Conservation (phyloP, 2,113 vertebrate species). For the Falco punctatus region DNA sequence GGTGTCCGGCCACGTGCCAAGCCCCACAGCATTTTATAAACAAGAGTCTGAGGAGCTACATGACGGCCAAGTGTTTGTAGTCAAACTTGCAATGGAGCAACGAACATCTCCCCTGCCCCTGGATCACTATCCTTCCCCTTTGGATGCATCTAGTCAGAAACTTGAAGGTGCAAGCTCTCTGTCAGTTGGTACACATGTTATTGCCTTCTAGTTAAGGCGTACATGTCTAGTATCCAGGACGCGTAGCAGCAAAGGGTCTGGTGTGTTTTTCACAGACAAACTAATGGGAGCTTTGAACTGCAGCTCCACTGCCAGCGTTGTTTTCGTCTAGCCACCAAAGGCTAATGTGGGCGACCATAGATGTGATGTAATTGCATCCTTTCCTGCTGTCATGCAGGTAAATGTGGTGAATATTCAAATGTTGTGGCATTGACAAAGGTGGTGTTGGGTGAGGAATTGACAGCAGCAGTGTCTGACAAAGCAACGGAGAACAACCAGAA, state of each 20-base stretch:
- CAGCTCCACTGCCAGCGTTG: background rate
- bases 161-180: background rate
- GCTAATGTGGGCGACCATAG: background rate
- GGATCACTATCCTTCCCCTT: background rate
- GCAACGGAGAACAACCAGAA: background rate
- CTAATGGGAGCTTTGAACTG: background rate
- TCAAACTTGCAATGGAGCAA: background rate
- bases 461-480: background rate
- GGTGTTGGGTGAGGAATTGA: background rate
- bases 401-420: background rate
- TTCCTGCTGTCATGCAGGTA: background rate
- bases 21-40: background rate
- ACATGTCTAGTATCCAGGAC: background rate
- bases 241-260: background rate
- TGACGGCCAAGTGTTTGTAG: background rate
- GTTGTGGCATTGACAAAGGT: background rate
- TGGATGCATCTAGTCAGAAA: background rate
- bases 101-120: background rate
- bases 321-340: background rate
- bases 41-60: background rate
- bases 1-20: background rate
- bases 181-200: background rate
- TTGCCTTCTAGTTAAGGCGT: background rate
- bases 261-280: background rate
- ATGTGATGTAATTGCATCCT: background rate